Base-by-base conservation (phyloP, 2,113 vertebrate genomes). In the Hiodon tergisus region DNA sequence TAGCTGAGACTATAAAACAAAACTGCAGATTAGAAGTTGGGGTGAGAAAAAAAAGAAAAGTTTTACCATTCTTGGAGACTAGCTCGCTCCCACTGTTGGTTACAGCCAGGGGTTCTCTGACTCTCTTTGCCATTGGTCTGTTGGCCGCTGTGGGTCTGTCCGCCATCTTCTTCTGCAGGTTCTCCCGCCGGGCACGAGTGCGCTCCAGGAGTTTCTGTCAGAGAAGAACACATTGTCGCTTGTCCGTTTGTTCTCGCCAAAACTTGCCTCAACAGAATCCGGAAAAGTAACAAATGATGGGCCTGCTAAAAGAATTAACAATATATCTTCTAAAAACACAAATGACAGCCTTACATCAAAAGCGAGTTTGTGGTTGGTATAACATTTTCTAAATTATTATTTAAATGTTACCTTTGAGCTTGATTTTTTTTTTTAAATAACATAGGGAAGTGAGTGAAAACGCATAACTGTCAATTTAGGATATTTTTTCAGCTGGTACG, bases 81-180 rank as follows among this genome's bases (percentile, higher is more conserved):
- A 85, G 51, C 57, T 89, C 69, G 9, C 85, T 82, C 76, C 92
- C 85, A 81, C 89, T 90, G 58, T 92, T 93, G n/a, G 93, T 91
- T 81, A 97, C 94, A 2, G 84, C 74, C 68, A 99, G 88, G 0
- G 97, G 96, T 72, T 97, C 94, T 82, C 97, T 87, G 69, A 81
- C 65, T 5, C 97, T 88, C 85, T 99, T 99, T 3, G 73, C 81
- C 66, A 87, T 78, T 17, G 80, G 81, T 74, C 93, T 87, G 0
- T 66, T 79, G 53, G 86, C 91, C 6, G 85, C 87, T 6, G 83
- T 90, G 10, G 93, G 92, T 67, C 96, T 89, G 69, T 94, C 96
- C 0, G 95, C 94, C 84, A 98, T 92, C 79, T 99, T 98, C 85
- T 91, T 98, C 90, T 99, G 96, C 74, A 99, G 90, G 84, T 98